Evolutionary conservation across 2,113 vertebrate genomes (phyloP), one percentile per base, ranked within the genome.

Genomic region (Prietella phreatophila): DNA sequence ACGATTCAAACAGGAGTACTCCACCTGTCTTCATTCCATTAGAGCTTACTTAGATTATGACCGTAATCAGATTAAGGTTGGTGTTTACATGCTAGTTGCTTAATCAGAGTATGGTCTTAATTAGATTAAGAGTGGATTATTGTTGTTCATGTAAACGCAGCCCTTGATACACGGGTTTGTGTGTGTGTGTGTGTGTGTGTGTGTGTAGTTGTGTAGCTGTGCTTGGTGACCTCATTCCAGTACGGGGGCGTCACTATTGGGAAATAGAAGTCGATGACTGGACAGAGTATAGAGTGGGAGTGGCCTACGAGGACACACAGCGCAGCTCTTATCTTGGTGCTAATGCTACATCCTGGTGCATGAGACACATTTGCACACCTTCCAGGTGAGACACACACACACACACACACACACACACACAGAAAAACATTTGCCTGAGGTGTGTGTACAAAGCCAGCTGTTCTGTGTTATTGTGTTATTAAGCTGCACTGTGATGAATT

Each of bases 191-290:
- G 60, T 85, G 39, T 84, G 56, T 82, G 13, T 80, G 4, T 86
- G 50, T 82, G 15, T 76, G 27, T 84, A 99, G 98, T 65, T 97
- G 97, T 85, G 96, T 97, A n/a, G 97, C 96, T 0, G 95, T 98
- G 75, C 90, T 99, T 88, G 98, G 96, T 17, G 95, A 96, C 69
- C 94, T 98, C 75, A 97, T 97, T 81, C 96, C 96, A 0, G 96
- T 99, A 75, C 93, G 93, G 87, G 96, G 96, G 20, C 94, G 93
- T 85, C 97, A 98, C 87, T 99, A 98, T 93, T 99, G 98, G 98
- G 98, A 98, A 86, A 95, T 98, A 0, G 96, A 98, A 88, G 96
- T 96, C 79, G 95, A 97, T 0, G 96, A 97, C 69, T 87, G 58
- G 2, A 94, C 93, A 0, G 96, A 98, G 91, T 99, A 96, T 85